Evolutionary conservation across 2,113 vertebrate species (phyloP).

Genomic region (Oncorhynchus gorbuscha): DNA sequence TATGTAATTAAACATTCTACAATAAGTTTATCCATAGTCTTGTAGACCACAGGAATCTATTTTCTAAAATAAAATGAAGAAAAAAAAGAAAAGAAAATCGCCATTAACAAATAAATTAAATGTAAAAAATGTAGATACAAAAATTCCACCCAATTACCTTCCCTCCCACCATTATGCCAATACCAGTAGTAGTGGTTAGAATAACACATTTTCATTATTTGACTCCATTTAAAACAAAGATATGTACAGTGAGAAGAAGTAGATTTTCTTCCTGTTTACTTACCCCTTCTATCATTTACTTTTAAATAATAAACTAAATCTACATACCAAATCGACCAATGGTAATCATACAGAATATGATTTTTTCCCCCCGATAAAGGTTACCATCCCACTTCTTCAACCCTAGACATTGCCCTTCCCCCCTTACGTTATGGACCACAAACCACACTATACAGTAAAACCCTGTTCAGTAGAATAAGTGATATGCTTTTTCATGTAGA

Average conservation of each 20-base stretch:
- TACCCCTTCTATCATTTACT: slow-evolving; percentile 57
- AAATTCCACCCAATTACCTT: slow-evolving; percentile 52
- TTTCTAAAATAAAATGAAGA: slow-evolving; percentile 60
- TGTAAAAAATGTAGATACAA: slow-evolving; percentile 73
- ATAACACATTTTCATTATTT: slow-evolving; percentile 53
- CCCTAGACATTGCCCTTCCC: slow-evolving; percentile 57
- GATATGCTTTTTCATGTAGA: slow-evolving; percentile 76
- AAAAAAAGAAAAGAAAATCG: slow-evolving; percentile 19
- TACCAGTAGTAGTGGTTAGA: slow-evolving; percentile 69
- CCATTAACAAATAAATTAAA: slow-evolving; percentile 70
- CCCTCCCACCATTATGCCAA: slow-evolving; percentile 53
- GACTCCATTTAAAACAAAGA: slow-evolving; percentile 66
- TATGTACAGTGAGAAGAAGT: slow-evolving; percentile 71
- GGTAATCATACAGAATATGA: slow-evolving; percentile 71
- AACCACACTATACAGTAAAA: slow-evolving; percentile 76
- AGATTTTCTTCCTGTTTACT: slow-evolving; percentile 54
- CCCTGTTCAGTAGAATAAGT: slow-evolving; percentile 74
- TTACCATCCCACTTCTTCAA: slow-evolving; percentile 10
- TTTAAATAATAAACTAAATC: slow-evolving; percentile 76
- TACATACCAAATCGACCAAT: slow-evolving; percentile 72
- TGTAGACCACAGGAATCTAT: slow-evolving; percentile 62
- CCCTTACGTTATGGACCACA: slow-evolving; percentile 63
- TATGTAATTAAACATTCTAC: slow-evolving; percentile 79
- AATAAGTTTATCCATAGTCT: slow-evolving; percentile 70
- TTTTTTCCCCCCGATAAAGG: slow-evolving; percentile 57